phyloP scores from a whole-genome alignment of 2,888 invertebrate species.

The Drosophila pegasa region DNA sequence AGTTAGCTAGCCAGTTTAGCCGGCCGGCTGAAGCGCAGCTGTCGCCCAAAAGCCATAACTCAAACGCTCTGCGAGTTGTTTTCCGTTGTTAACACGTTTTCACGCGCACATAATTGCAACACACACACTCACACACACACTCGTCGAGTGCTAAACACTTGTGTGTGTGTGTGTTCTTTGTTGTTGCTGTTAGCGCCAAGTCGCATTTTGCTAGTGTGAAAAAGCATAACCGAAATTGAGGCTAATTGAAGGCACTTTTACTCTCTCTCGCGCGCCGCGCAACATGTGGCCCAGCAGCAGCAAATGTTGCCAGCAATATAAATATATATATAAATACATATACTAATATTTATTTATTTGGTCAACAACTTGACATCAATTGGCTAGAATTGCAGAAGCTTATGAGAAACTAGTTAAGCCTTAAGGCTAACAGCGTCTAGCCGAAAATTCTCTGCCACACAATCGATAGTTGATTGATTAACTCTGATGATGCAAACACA shows the following conservation, averaged over 20 bases:
- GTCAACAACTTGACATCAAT: constrained; percentile 29
- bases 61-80: constrained; percentile 37
- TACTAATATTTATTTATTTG: constrained; percentile 20
- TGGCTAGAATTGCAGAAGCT: not conserved
- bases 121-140: constrained; percentile 22
- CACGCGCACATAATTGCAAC: constrained; percentile 60
- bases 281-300: constrained; percentile 26
- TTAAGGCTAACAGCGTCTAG: not conserved
- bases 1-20: not conserved
- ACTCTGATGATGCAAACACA: no score
- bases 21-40: constrained; percentile 8
- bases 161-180: no score
- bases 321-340: not conserved
- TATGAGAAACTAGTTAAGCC: not conserved
- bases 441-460: not conserved
- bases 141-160: constrained; percentile 30
- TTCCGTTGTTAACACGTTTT: constrained; percentile 62
- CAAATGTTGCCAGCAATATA: constrained; percentile 23
- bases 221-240: constrained; percentile 49
- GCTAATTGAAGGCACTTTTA: constrained; percentile 69
- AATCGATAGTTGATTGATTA: not conserved
- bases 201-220: constrained; percentile 45
- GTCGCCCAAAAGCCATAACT: constrained; percentile 39
- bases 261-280: constrained; percentile 47
- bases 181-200: constrained; percentile 44